These are phyloP conservation scores for Micrasema minimum DNA, from an alignment of 1,140 invertebrate species.

Conservation along the genomic window DNA sequence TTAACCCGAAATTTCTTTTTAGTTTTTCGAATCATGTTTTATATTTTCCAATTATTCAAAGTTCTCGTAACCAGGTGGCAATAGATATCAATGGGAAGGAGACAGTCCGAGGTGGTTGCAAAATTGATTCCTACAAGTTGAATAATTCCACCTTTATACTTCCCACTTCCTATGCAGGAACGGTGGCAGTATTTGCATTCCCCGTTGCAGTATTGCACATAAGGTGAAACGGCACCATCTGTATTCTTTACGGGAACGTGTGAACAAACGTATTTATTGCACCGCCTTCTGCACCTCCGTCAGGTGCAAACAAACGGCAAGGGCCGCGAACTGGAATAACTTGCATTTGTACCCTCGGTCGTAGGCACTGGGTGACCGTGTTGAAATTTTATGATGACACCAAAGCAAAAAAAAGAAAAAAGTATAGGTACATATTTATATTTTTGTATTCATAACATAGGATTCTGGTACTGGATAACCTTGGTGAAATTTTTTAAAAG, in stretches of 20 bases:
- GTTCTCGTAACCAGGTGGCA: no score
- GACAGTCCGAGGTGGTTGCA: neutral
- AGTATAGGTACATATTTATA: no score
- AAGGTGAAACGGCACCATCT: conserved; percentile 20
- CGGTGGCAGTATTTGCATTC: conserved; percentile 14
- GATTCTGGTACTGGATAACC: no score
- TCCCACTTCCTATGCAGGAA: neutral
- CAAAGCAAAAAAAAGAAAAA: no score
- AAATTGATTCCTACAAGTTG: conserved; percentile 22
- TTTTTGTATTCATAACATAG: no score
- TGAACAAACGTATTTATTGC: conserved; percentile 36
- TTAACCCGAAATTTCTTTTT: no score
- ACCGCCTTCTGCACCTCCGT: neutral
- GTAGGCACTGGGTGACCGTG: neutral
- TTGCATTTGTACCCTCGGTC: neutral
- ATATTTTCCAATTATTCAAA: no score
- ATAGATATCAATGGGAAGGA: no score
- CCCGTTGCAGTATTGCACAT: neutral
- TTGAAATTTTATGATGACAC: no score
- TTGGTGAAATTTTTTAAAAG: no score
- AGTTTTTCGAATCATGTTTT: no score
- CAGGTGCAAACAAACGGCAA: conserved; percentile 9
- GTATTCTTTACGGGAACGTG: conserved; percentile 36
- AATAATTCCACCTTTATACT: neutral
- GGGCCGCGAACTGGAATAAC: neutral